phyloP scores from a whole-genome alignment of 2,113 vertebrate genomes.

The Halichoeres trimaculatus region DNA sequence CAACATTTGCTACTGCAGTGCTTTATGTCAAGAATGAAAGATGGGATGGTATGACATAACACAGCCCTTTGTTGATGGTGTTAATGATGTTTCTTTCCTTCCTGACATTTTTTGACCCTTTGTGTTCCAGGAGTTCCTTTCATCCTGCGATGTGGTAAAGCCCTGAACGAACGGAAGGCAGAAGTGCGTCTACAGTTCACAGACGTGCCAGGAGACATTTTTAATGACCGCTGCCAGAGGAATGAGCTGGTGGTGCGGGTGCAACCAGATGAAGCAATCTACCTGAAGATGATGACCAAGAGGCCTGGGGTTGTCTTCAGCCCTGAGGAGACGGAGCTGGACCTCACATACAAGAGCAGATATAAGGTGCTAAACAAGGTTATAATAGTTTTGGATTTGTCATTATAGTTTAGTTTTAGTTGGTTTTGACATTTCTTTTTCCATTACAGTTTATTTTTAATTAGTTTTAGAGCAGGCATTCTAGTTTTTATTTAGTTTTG shows the following conservation, averaged over 20 bases:
- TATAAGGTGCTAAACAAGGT: too few relatives aligned
- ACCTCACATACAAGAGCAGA: constrained; percentile 90
- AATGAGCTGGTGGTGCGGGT: constrained; percentile 92
- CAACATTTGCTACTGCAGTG: constrained; percentile 89
- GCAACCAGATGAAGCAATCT: constrained; percentile 90
- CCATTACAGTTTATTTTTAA: too few relatives aligned
- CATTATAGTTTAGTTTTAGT: too few relatives aligned
- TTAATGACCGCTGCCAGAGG: constrained; percentile 84
- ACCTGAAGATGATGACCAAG: constrained; percentile 94
- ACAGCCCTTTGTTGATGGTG: background rate
- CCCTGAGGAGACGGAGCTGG: constrained; percentile 91
- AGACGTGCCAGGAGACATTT: constrained; percentile 89
- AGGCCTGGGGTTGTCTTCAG: constrained; percentile 88
- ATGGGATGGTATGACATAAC: constrained; percentile 89
- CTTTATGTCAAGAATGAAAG: constrained; percentile 90
- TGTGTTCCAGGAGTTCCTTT: constrained; percentile 87
- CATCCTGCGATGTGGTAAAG: constrained; percentile 92
- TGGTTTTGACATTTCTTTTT: too few relatives aligned
- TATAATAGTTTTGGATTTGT: too few relatives aligned
- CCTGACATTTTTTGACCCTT: background rate
- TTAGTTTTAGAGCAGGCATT: too few relatives aligned
- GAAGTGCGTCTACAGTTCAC: constrained; percentile 92
- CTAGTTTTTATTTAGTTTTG: too few relatives aligned
- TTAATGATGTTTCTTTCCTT: background rate
- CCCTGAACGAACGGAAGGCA: constrained; percentile 91